A percentile compares a stretch with the other conserved stretches of the same genome.
Conservation (phyloP, 2,888 invertebrate genomes). For the Sarcophaga carnaria region DNA sequence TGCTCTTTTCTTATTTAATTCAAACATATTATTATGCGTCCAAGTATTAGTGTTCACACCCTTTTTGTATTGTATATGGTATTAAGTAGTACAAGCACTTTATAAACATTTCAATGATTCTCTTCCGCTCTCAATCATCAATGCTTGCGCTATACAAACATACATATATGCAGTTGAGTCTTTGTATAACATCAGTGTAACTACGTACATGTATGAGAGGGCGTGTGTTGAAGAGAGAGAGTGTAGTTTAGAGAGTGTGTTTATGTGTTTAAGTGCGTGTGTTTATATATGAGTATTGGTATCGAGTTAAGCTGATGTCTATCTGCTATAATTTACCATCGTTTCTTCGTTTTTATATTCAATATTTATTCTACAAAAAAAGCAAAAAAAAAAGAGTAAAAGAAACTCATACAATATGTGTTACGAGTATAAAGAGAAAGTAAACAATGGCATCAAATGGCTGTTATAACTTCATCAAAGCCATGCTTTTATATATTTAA, state of each 20-base stretch:
- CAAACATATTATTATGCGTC: not conserved
- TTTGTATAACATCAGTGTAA: no score
- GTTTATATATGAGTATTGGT: not conserved
- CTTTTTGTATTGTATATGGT: not conserved
- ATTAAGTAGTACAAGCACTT: not conserved
- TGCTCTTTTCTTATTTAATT: not conserved
- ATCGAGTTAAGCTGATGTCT: slow-evolving; percentile 33
- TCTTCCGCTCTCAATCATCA: not conserved
- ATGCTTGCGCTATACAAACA: not conserved
- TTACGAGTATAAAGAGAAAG: not conserved
- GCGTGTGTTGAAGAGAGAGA: no score
- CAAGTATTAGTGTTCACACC: not conserved
- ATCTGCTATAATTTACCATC: slow-evolving; percentile 47
- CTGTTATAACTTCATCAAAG: slow-evolving; percentile 36
- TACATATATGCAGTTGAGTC: no score
- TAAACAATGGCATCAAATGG: slow-evolving; percentile 46
- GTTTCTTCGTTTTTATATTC: not conserved
- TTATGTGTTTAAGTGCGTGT: no score
- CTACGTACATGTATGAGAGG: no score
- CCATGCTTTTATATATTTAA: not conserved
- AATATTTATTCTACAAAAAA: not conserved
- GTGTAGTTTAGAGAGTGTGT: no score
- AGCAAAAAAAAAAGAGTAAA: not conserved
- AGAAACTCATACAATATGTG: not conserved
- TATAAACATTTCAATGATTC: not conserved